Base-by-base conservation (phyloP, 1,140 invertebrate species). In the Papilio aristodemus region DNA sequence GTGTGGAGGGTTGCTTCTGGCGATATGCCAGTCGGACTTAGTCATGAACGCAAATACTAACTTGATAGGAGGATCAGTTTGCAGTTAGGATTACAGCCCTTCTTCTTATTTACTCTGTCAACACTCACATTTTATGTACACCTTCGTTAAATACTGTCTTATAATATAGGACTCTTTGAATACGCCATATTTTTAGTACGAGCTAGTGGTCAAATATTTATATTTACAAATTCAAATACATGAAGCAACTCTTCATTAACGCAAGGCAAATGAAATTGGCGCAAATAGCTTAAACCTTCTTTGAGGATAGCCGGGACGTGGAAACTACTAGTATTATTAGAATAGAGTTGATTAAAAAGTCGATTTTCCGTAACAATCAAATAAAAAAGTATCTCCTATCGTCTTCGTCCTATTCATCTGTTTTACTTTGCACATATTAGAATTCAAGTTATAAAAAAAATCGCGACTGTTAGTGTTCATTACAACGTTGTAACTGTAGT, bases 21-120 rank as follows among this genome's bases (percentile, higher is more conserved):
- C 59, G 14, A 7, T 62, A 38, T 62, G 59, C 59, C 59, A 62
- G 59, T 62, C 17, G n/a, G 59, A 38, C 59, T 62, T 62, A 62
- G 59, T 62, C 59, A 62, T 62, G 36, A 62, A 38, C 59, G 32
- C n/a, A 62, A 62, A 62, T 62, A 62, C 59, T 19, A 62, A 62
- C 59, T 62, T 62, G 59, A 62, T 62, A 19, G 37, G 59, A n/a
- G 59, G 59, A 62, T 62, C 59, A 62, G 14, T 39, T 19, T 62
- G 59, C 59, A 39, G 36, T 38, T 62, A 38, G 25, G 11, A 60
- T 38, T 39, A 17, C 17, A 62, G 39, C 1, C 9, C 57, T 1
- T 11, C 19, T 9, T 11, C 43, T 7, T 50, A 22, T 3, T 39
- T 14, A 25, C 19, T 54, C 46, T 22, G 8, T 54, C 46, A 54